Evolutionary conservation across 2,888 invertebrate genomes (phyloP).

Genomic region (Doris montereyensis): DNA sequence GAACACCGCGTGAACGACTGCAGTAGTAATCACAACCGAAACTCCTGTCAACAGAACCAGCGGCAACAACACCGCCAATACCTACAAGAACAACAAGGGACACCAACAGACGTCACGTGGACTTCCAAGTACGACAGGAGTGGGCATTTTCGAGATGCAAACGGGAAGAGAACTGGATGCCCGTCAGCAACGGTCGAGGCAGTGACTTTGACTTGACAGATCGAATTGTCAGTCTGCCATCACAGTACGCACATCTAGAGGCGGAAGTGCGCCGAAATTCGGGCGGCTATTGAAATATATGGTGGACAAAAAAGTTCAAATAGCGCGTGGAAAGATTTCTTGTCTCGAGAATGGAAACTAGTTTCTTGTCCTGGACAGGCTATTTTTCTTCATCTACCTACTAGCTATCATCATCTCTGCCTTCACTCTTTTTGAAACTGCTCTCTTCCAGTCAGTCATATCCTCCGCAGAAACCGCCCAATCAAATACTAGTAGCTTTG

Average conservation of each 20-base stretch:
- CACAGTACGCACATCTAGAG: constrained; percentile 54
- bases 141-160: constrained; percentile 56
- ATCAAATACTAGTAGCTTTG: too few species aligned
- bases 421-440: constrained; percentile 65
- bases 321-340: constrained; percentile 63
- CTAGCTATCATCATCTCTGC: constrained; percentile 66
- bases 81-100: constrained; percentile 31
- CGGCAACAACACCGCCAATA: constrained; percentile 31
- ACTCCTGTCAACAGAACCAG: constrained; percentile 15
- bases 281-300: constrained; percentile 57
- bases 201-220: constrained; percentile 39
- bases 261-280: constrained; percentile 60
- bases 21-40: background rate
- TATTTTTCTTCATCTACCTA: constrained; percentile 71
- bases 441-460: constrained; percentile 41
- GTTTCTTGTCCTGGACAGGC: constrained; percentile 68
- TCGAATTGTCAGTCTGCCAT: constrained; percentile 38
- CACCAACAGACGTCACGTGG: constrained; percentile 47
- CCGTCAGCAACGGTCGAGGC: constrained; percentile 8
- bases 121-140: too few species aligned
- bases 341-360: constrained; percentile 68
- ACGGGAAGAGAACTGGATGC: constrained; percentile 37
- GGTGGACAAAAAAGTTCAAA: constrained; percentile 53
- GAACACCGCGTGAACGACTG: background rate
- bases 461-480: too few species aligned